Base-by-base conservation (phyloP, 2,797 vertebrate genomes). In the Syngnathus rostellatus region DNA sequence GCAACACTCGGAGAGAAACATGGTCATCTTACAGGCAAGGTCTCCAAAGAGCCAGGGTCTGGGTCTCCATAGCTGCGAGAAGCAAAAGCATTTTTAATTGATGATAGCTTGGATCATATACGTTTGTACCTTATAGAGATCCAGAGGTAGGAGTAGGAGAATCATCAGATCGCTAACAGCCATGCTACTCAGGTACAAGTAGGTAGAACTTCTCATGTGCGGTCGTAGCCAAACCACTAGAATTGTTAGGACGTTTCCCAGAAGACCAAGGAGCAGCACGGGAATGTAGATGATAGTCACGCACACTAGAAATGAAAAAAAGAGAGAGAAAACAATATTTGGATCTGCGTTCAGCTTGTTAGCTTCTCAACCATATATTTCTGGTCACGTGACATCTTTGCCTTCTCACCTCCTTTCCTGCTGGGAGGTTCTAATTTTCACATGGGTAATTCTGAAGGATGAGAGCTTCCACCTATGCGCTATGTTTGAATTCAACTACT, bases 131-230 rank as follows among this genome's bases (percentile, higher is more conserved):
- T 91, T 91, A 66, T 92, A 92, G 1, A 93, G 83, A 66, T 93
- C 92, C 58, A 92, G 87, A 21, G 92, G 92, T 72, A 93, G 77
- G 45, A 93, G 85, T 0, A 90, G 78, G 16, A 93, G 90, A 12
- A 93, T 92, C 37, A 93, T 64, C 59, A 92, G 87, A 54, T 93
- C 92, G 0, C 91, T 93, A 0, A 92, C 72, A 0, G 92, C 91
- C 92, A 93, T 93, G 69, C 92, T 93, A 83, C 90, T 91, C 71
- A 93, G 85, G 83, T 93, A 93, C 64, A 92, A 83, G 82, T 92
- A 93, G 58, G 91, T 90, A 0, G 90, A 92, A 64, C 90, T 92
- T 70, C 89, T 87, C 89, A 93, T 92, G 54, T 88, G 87, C 23
- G 88, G 91, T 65, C 89, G 88, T 19, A 85, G 80, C 80, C 87